phyloP scores from a whole-genome alignment of 2,888 invertebrate genomes.

The Lymantria monacha region DNA sequence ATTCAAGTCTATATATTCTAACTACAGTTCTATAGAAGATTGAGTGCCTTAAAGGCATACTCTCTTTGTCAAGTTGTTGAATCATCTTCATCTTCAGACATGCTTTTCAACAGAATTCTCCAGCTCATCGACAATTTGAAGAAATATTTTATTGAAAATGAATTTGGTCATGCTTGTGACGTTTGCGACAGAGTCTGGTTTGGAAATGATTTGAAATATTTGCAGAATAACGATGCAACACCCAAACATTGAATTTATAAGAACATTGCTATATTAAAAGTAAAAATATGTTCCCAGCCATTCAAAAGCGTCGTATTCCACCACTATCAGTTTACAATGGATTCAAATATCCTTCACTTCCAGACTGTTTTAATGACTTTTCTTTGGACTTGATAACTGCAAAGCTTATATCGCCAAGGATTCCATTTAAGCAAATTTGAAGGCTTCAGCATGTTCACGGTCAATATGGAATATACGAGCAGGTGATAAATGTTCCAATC shows the following conservation, averaged over 20 bases:
- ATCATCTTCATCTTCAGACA: too few relatives aligned
- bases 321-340: constrained; percentile 28
- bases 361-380: constrained; percentile 25
- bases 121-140: constrained; percentile 12
- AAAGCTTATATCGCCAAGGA: constrained; percentile 34
- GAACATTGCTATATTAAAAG: too few relatives aligned
- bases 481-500: constrained; percentile 41
- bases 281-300: constrained; percentile 9
- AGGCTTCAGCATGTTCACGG: constrained; percentile 36
- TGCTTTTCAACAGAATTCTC: constrained; percentile 3
- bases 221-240: constrained; percentile 38
- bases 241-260: constrained; percentile 32
- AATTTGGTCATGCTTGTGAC: constrained; percentile 40
- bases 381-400: constrained; percentile 27
- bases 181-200: constrained; percentile 53
- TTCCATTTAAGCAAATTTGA: constrained; percentile 41
- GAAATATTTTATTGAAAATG: constrained; percentile 36
- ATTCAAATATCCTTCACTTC: constrained; percentile 34
- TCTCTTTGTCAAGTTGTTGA: constrained; percentile 5
- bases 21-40: not conserved
- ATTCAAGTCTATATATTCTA: too few relatives aligned
- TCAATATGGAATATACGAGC: constrained; percentile 34
- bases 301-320: constrained; percentile 11
- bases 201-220: constrained; percentile 45
- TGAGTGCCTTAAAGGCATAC: constrained; percentile 3